Evolutionary conservation across 2,888 invertebrate species (phyloP).

Genomic region (Lycaena phlaeas): DNA sequence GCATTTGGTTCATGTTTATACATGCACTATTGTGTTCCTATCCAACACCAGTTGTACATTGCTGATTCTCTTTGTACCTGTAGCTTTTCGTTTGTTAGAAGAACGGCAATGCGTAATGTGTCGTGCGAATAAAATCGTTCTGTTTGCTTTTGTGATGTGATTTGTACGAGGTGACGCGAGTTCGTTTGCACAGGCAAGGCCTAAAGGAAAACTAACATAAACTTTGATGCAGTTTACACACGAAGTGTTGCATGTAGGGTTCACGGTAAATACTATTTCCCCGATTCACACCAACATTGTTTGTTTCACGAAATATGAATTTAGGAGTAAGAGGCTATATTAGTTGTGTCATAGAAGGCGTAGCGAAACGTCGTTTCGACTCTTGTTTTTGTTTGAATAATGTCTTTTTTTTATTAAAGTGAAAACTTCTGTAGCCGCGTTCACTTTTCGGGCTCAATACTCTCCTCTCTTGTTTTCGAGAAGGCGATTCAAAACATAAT

Average conservation of each 20-base stretch:
- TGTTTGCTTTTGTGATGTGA: slow-evolving; percentile 25
- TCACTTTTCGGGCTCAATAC: too few relatives aligned
- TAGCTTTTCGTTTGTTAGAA: not conserved
- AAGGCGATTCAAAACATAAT: too few relatives aligned
- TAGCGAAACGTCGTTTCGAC: too few relatives aligned
- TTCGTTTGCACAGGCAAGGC: slow-evolving; percentile 55
- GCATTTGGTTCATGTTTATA: slow-evolving; percentile 19
- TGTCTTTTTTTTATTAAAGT: too few relatives aligned
- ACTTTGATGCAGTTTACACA: slow-evolving; percentile 40
- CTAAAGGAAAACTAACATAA: slow-evolving; percentile 64
- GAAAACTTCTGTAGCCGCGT: too few relatives aligned
- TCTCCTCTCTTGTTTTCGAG: too few relatives aligned
- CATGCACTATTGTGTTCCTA: slow-evolving; percentile 5
- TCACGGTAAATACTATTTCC: slow-evolving; percentile 22
- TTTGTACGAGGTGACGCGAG: slow-evolving; percentile 53
- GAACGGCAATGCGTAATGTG: slow-evolving; percentile 16
- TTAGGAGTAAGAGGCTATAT: too few relatives aligned
- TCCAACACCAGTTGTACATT: slow-evolving; percentile 21
- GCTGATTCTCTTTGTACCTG: slow-evolving; percentile 18
- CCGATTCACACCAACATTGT: slow-evolving; percentile 17
- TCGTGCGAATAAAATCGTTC: not conserved
- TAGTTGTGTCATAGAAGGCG: too few relatives aligned
- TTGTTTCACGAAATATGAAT: slow-evolving; percentile 8
- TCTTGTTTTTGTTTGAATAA: too few relatives aligned
- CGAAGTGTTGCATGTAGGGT: slow-evolving; percentile 20